Evolutionary conservation across 2,113 vertebrate species (phyloP), one percentile per base, ranked within the genome.

Genomic region (Gopherus flavomarginatus): DNA sequence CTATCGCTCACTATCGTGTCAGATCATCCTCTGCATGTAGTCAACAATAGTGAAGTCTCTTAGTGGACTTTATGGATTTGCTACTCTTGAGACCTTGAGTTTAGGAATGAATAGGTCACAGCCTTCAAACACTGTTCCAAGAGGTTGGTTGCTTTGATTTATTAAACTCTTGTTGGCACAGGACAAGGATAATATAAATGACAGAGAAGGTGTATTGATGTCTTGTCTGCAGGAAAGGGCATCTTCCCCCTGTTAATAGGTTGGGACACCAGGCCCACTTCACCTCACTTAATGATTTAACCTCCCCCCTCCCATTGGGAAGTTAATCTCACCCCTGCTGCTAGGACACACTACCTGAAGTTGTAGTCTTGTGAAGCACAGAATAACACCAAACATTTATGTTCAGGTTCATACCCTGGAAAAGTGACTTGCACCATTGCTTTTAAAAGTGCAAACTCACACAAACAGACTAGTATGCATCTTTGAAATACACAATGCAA

Each of bases 111-210:
- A 94, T 86, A 93, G 89, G 91, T 95, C 77, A 31, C 89, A 57
- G 86, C 88, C 93, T 96, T 91, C 88, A 97, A 95, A 79, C n/a
- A 84, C 96, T 97, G 89, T 91, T 93, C 93, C 96, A 96, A 95
- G 93, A 97, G 85, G 72, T 94, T 91, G n/a, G 79, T 95, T 83
- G 87, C 96, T 97, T 97, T 97, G 96, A 97, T 97, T 96, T 96
- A 83, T 95, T 97, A 96, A 97, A 96, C 93, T 97, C 90, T 86
- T 38, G n/a, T 89, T 96, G 92, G 87, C 93, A 95, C 88, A 86
- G 92, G 93, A 94, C 90, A 95, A 96, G 82, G 94, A 94, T 93
- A 94, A 91, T 94, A 94, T 96, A 96, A 93, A 94, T 97, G 87
- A 90, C 83, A 86, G 86, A 86, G 84, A 79, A 42, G 0, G 0